A percentile compares a stretch with the other conserved stretches of the same genome.
Conservation (phyloP, 2,113 vertebrate species). For the Oncorhynchus keta region DNA sequence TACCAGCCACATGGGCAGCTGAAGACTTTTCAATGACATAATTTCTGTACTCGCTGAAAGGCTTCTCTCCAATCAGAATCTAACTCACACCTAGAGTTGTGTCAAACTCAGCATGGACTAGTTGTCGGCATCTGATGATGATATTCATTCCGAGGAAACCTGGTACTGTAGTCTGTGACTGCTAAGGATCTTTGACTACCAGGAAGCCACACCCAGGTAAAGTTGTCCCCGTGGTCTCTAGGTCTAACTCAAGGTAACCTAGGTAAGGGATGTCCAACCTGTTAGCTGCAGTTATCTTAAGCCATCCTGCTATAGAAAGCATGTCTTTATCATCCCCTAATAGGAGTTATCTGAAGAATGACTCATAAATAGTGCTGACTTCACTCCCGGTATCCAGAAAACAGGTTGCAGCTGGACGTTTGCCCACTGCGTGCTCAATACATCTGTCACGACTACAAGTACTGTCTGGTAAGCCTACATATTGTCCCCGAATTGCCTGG, state of each 20-base stretch:
- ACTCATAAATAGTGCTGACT: slow-evolving; percentile 9
- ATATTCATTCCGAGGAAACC: slow-evolving; percentile 28
- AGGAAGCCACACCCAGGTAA: slow-evolving; percentile 12
- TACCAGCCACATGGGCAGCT: background rate
- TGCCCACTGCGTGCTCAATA: background rate
- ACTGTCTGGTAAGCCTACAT: background rate
- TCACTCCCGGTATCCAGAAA: slow-evolving; percentile 5
- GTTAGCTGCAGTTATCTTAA: slow-evolving; percentile 17
- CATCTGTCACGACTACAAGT: background rate
- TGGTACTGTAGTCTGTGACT: background rate
- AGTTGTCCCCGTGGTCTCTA: slow-evolving; percentile 12
- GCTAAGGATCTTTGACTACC: background rate
- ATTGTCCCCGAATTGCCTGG: background rate
- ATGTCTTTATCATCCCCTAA: slow-evolving; percentile 15
- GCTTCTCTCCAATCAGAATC: slow-evolving; percentile 11
- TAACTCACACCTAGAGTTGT: slow-evolving; percentile 1
- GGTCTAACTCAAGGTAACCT: slow-evolving; percentile 22
- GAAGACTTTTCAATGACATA: background rate
- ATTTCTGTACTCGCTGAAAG: slow-evolving; percentile 15
- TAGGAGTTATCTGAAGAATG: slow-evolving; percentile 17
- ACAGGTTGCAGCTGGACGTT: slow-evolving; percentile 5
- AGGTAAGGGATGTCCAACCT: slow-evolving; percentile 15
- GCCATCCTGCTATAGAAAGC: slow-evolving; percentile 13
- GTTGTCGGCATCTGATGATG: slow-evolving; percentile 3
- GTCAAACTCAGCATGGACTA: slow-evolving; percentile 13